phyloP scores from a whole-genome alignment of 2,888 invertebrate species.

The Ommatoiulus sabulosus region DNA sequence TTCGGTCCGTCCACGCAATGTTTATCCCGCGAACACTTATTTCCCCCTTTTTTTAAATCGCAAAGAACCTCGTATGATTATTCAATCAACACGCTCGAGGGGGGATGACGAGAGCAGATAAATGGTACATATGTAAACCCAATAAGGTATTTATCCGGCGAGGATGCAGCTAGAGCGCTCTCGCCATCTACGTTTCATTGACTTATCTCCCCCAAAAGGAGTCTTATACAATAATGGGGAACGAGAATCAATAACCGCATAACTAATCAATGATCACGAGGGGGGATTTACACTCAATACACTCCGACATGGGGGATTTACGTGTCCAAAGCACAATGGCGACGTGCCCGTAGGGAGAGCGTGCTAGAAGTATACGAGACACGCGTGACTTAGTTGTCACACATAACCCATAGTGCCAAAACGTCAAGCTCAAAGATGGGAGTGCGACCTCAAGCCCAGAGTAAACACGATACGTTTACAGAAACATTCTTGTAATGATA shows the following conservation, averaged over 20 bases:
- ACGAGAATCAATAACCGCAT: constrained; percentile 49
- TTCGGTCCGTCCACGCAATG: background rate
- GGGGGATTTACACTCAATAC: constrained; percentile 34
- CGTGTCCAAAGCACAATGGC: background rate
- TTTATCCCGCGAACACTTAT: constrained; percentile 2
- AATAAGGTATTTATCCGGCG: constrained; percentile 21
- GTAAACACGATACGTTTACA: background rate
- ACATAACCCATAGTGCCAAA: background rate
- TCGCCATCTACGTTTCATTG: constrained; percentile 31
- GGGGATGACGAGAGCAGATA: constrained; percentile 48
- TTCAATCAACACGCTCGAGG: constrained; percentile 41
- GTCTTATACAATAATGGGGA: constrained; percentile 9
- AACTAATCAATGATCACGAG: constrained; percentile 49
- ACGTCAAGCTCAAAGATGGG: background rate
- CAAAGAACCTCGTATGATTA: constrained; percentile 45
- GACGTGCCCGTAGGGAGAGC: background rate
- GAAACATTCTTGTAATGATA: too few relatives aligned
- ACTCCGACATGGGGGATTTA: constrained; percentile 11
- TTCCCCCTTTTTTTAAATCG: constrained; percentile 9
- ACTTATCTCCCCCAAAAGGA: constrained; percentile 42
- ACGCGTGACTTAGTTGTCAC: constrained; percentile 27
- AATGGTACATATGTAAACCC: constrained; percentile 52
- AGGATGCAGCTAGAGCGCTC: background rate
- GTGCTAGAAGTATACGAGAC: background rate
- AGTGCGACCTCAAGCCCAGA: background rate